Evolutionary conservation across 2,797 vertebrate species (phyloP), one percentile per base, ranked within the genome.

Genomic region (Sebastes jordani): DNA sequence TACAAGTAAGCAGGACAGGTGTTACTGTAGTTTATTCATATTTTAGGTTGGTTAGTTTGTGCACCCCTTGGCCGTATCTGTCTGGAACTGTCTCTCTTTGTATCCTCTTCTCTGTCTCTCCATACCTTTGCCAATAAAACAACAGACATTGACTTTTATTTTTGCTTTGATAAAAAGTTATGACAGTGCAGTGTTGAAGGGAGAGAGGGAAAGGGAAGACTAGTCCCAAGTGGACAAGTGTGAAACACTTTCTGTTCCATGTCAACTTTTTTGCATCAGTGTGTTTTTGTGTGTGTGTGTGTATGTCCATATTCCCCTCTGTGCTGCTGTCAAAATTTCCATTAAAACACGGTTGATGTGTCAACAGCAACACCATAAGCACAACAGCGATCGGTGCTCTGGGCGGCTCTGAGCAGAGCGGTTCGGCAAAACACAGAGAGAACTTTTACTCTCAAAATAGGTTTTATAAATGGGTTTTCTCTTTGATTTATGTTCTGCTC

Each of bases 241-340:
- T 16, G 25, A 32, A 80, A 65, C 52, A 64, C 38, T 58, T 11
- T 71, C 6, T 42, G n/a, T 25, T 58, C 38, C 9, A 22, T 2
- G 2, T 61, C 23, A 42, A 29, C 30, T 5, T 49, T 25, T 62
- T 6, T 46, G 38, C 14, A 42, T 42, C 13, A 42, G 38, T 42
- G 38, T 42, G 38, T 32, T 23, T 27, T 20, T 38, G 4, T 38
- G 36, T 38, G 36, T 66, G 2, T 30, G 72, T 66, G 23, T 66
- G 34, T 34, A 34, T 16, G 16, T 70, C 7, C 20, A 22, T 68
- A 70, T 34, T 65, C 62, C 62, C 62, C 55, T 62, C 38, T 1
- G 46, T 22, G 30, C 72, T 3, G 29, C 86, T 82, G 88, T 91
- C 86, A 85, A 60, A 81, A 81, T 86, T 82, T 60, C 88, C 82